Conservation (phyloP, 2,888 invertebrate species). For the Thecocarcelia acutangulata region DNA sequence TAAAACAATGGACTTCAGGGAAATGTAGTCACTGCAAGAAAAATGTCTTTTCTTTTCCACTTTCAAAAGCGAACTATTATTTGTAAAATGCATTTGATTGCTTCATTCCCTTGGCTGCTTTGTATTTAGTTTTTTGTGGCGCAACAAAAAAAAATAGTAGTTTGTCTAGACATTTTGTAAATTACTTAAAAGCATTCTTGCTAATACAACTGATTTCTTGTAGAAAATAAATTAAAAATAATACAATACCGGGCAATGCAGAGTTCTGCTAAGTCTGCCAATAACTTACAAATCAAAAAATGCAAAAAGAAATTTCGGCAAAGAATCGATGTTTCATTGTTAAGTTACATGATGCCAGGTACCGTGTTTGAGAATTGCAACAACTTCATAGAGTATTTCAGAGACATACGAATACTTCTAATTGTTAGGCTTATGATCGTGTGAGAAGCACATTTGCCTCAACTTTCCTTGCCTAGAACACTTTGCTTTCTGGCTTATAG, state of each 20-base stretch:
- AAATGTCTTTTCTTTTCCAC: not conserved
- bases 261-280: too few species aligned
- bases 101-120: not conserved
- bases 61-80: not conserved
- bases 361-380: too few species aligned
- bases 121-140: not conserved
- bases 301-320: too few species aligned
- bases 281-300: too few species aligned
- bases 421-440: too few species aligned
- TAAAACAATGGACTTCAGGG: conserved; percentile 1
- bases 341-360: too few species aligned
- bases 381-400: too few species aligned
- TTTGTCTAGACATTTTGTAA: not conserved
- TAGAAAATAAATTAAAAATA: not conserved
- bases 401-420: too few species aligned
- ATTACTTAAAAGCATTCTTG: not conserved
- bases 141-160: not conserved
- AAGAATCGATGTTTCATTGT: too few species aligned
- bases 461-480: too few species aligned
- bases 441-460: too few species aligned
- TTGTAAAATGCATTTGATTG: not conserved
- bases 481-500: too few species aligned
- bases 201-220: not conserved
- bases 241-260: not conserved
- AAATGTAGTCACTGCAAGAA: not conserved